phyloP scores from a whole-genome alignment of 92 coral and sea anemone species.

The Zoanthus solanderi region DNA sequence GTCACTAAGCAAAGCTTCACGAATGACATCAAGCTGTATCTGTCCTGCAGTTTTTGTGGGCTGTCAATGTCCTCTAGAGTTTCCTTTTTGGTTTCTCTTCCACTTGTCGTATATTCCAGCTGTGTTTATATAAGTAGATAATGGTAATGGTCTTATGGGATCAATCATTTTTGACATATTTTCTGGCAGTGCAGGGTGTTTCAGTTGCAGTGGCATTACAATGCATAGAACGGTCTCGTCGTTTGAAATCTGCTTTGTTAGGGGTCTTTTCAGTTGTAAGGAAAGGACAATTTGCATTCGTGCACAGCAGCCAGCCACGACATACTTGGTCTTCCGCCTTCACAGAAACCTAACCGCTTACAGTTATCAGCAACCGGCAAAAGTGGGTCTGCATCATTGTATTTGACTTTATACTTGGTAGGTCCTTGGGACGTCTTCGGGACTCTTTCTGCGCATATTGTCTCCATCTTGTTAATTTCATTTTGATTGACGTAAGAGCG shows the following conservation, averaged over 20 bases:
- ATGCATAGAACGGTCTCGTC: slow-evolving; percentile 15
- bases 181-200: slow-evolving; percentile 48
- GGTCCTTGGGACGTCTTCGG: slow-evolving; percentile 46
- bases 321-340: slow-evolving; percentile 32
- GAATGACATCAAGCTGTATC: slow-evolving; percentile 40
- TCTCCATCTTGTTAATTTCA: slow-evolving; percentile 43
- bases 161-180: slow-evolving; percentile 57
- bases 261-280: slow-evolving; percentile 29
- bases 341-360: slow-evolving; percentile 24
- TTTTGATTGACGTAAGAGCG: slow-evolving; percentile 29
- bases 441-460: slow-evolving; percentile 29
- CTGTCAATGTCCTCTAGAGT: background rate
- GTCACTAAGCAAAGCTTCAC: slow-evolving; percentile 54
- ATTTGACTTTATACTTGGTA: slow-evolving; percentile 21
- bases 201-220: slow-evolving; percentile 30
- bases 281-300: slow-evolving; percentile 14
- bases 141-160: slow-evolving; percentile 58
- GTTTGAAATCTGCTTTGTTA: slow-evolving; percentile 50
- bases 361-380: slow-evolving; percentile 29
- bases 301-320: slow-evolving; percentile 43
- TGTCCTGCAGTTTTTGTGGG: slow-evolving; percentile 61
- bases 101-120: slow-evolving; percentile 18
- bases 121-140: slow-evolving; percentile 43
- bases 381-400: slow-evolving; percentile 46
- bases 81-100: slow-evolving; percentile 31